Evolutionary conservation across 2,113 vertebrate species (phyloP), one percentile per base, ranked within the genome.

Genomic region (Carassius gibelio): DNA sequence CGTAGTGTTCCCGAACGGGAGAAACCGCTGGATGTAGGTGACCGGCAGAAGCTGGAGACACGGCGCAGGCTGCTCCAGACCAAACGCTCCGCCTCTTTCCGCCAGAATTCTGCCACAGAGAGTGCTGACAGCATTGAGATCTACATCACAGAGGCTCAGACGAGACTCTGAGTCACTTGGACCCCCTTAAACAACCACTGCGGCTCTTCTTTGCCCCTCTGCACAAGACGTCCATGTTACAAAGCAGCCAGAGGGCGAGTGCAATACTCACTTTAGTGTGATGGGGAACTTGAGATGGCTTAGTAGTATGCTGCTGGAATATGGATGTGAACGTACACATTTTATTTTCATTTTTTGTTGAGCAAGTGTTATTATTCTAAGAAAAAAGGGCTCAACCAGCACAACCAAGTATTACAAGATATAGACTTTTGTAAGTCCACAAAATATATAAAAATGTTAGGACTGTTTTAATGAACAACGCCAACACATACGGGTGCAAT

Each of bases 121-220:
- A 99, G 98, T 10, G 98, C 98, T 5, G 98, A 99, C 95, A 99
- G 98, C 95, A 99, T 99, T 45, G 98, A 99, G 94, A 99, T 99
- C 95, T 99, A 98, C 96, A 99, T 99, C 95, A 97, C 98, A 5
- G 98, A 99, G 94, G 98, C 98, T 77, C 98, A 99, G 94, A 99
- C 98, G 91, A 96, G 98, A 93, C 98, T 99, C 94, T 99, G 97
- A 99, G 88, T 89, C 85, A 11, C 59, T 57, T 71, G 57, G 61
- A 61, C 68, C 30, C 52, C 38, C 15, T 57, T 48, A 74, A 76
- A 75, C 38, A 69, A 80, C 45, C 72, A 81, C 34, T 26, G 36
- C 52, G 52, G 45, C 50, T 55, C 64, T 50, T 81, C 48, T 50
- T 59, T 76, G 15, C 23, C 74, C 75, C 23, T 75, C 80, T 66